Evolutionary conservation across 2,113 vertebrate species (phyloP), one percentile per base, ranked within the genome.

Genomic region (Galemys pyrenaicus): DNA sequence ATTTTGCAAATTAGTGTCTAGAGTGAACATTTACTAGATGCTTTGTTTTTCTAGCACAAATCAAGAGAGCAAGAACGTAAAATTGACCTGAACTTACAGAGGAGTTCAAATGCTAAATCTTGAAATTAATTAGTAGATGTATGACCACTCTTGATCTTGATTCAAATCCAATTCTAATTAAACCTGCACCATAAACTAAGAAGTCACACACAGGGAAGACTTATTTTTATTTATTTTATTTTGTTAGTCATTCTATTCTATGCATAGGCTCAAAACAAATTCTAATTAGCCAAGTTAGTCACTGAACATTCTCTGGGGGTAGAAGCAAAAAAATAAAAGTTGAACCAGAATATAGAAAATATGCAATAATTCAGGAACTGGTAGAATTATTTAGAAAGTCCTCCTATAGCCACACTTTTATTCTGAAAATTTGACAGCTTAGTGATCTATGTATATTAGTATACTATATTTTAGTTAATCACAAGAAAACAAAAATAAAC

Each of bases 71-170:
- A 16, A 88, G 81, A 95, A 90, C 73, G 32, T 75, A 96, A 73
- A 96, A 89, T 86, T 95, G 93, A 96, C 85, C 81, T 83, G 84
- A 95, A 94, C 44, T 96, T 96, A 67, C 24, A 78, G 37, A 82
- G 74, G 28, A 92, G 90, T 88, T 90, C 92, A 96, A 77, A 94
- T 83, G 64, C 64, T 95, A 95, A 97, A 92, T 92, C 58, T 41
- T 91, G 41, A 92, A 97, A 93, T 97, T 95, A 97, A 95, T 97
- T 97, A 96, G 44, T 92, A 92, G 81, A 71, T 94, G 32, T 92
- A 96, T 92, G 71, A 39, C 67, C 71, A 95, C 10, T 62, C 51
- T 92, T 92, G 77, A 93, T 96, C 90, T 97, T 90, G 91, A 96
- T 93, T 95, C 84, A 93, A 87, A 95, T 95, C 85, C 87, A 94